Evolutionary conservation across 1,140 invertebrate species (phyloP).

Genomic region (Drosophila hydei): DNA sequence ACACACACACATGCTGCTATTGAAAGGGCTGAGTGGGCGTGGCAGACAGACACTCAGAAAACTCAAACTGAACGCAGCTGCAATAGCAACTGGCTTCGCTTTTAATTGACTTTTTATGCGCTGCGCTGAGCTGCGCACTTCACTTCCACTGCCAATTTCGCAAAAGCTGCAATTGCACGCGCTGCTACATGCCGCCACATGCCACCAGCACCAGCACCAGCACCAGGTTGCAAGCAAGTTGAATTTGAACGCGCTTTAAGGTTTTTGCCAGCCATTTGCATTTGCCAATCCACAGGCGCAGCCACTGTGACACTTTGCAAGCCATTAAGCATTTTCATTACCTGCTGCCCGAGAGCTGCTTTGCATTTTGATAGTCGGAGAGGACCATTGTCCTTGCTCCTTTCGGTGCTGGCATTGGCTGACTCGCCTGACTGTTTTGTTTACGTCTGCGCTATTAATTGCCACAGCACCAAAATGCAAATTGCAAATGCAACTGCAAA

Average conservation of each 20-base stretch:
- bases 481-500: slow-evolving; percentile 78
- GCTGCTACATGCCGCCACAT: not conserved
- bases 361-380: slow-evolving; percentile 76
- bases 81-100: slow-evolving; percentile 68
- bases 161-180: slow-evolving; percentile 25
- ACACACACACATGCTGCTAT: not conserved
- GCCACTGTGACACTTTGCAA: slow-evolving; percentile 81
- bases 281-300: slow-evolving; percentile 58
- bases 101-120: slow-evolving; percentile 82
- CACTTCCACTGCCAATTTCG: slow-evolving; percentile 42
- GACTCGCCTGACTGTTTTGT: slow-evolving; percentile 61
- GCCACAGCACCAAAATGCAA: slow-evolving; percentile 75
- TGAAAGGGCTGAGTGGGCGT: slow-evolving; percentile 10
- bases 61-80: slow-evolving; percentile 69
- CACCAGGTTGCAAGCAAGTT: slow-evolving; percentile 28
- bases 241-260: slow-evolving; percentile 80
- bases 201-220: not conserved
- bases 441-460: slow-evolving; percentile 81
- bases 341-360: slow-evolving; percentile 64
- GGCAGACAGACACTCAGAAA: slow-evolving; percentile 25
- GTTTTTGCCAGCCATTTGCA: slow-evolving; percentile 25
- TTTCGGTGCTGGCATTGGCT: not conserved
- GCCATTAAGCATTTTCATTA: slow-evolving; percentile 82
- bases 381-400: slow-evolving; percentile 55
- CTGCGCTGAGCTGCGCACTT: slow-evolving; percentile 65